Percentiles rank a stretch among this genome's conserved stretches.
Evolutionary conservation across 2,797 vertebrate genomes (phyloP).

Genomic region (Bradypodion pumilum): DNA sequence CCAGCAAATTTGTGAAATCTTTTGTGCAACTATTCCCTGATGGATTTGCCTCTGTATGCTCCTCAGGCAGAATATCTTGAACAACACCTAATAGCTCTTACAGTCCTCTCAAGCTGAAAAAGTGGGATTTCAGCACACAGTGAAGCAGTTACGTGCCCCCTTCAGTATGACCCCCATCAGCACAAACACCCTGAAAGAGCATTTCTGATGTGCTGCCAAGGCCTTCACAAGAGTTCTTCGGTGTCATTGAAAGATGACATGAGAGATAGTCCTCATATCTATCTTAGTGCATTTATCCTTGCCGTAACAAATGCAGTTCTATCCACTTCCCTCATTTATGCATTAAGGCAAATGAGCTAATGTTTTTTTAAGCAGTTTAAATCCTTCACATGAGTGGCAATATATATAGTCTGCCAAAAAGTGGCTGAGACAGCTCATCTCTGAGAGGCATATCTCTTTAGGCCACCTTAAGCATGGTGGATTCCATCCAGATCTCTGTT

Average conservation of each 20-base stretch:
- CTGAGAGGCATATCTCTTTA: conserved; percentile 34
- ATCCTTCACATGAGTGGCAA: conserved; percentile 12
- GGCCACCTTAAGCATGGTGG: conserved; percentile 30
- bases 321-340: conserved; percentile 4
- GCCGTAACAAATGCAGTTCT: conserved; percentile 25
- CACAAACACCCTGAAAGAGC: background rate
- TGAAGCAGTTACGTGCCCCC: background rate
- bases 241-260: conserved; percentile 8
- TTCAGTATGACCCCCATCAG: background rate
- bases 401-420: conserved; percentile 24
- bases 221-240: background rate
- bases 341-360: conserved; percentile 24
- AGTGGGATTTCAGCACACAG: background rate
- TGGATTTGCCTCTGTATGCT: background rate
- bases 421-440: background rate
- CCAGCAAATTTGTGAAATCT: background rate
- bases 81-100: background rate
- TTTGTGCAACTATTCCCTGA: background rate
- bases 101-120: background rate
- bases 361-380: conserved; percentile 6
- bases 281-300: conserved; percentile 1
- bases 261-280: conserved; percentile 6
- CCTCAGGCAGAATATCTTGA: too few relatives aligned
- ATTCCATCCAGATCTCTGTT: conserved; percentile 39
- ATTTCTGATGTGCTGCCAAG: conserved; percentile 5